Evolutionary conservation across 1,140 invertebrate genomes (phyloP).

Genomic region (Drosophila novamexicana): DNA sequence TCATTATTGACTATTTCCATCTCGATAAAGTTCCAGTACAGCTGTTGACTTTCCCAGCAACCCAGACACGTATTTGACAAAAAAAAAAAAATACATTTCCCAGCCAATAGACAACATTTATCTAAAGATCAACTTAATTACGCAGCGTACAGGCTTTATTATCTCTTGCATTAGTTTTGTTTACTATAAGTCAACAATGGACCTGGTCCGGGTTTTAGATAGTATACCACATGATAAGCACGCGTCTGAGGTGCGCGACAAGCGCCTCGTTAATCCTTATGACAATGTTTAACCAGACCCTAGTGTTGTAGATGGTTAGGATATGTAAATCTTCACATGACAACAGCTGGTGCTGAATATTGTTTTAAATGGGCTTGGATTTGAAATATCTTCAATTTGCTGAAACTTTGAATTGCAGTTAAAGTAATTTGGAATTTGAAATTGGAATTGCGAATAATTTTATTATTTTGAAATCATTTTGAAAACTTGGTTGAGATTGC

Average conservation of each 20-base stretch:
- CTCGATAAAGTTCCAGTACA: constrained; percentile 20
- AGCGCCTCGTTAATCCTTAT: constrained; percentile 15
- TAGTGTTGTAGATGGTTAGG: neutral
- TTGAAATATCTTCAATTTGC: neutral
- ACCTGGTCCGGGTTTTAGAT: neutral
- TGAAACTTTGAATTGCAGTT: neutral
- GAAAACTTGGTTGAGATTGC: too few relatives aligned
- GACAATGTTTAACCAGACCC: neutral
- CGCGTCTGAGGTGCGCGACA: neutral
- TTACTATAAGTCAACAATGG: constrained; percentile 9
- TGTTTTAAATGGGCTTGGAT: neutral
- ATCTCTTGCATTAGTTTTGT: constrained; percentile 13
- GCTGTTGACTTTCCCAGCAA: constrained; percentile 50
- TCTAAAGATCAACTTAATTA: constrained; percentile 26
- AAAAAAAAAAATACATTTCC: neutral
- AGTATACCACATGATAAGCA: constrained; percentile 8
- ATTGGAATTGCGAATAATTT: too few relatives aligned
- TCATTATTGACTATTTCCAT: constrained; percentile 17
- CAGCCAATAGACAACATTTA: constrained; percentile 37
- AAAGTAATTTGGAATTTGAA: too few relatives aligned
- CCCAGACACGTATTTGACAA: constrained; percentile 27
- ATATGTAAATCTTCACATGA: neutral
- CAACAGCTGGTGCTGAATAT: neutral
- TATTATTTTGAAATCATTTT: too few relatives aligned
- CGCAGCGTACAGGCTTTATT: constrained; percentile 5